Conservation (phyloP, 2,888 invertebrate genomes). For the Agriopis aurantiaria region DNA sequence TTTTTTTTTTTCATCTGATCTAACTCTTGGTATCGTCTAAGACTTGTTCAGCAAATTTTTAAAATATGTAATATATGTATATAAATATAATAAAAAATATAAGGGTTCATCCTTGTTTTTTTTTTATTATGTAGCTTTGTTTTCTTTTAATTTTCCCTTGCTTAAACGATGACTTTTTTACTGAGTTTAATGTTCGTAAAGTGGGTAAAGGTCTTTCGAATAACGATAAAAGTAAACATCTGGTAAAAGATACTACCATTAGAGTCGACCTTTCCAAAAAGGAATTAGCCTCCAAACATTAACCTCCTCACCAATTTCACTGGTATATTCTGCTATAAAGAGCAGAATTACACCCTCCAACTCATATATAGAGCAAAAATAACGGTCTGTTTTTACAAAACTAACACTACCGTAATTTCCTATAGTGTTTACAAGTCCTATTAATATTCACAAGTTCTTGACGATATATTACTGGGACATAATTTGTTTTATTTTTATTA, state of each 20-base stretch:
- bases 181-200: not conserved
- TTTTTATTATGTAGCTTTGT: not conserved
- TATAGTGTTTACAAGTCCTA: not conserved
- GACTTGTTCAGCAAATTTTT: no score
- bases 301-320: conserved; percentile 38
- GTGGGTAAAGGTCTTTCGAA: not conserved
- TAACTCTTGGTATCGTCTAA: no score
- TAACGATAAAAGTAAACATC: conserved; percentile 23
- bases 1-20: no score
- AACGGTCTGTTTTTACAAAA: conserved; percentile 1
- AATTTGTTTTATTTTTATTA: no score
- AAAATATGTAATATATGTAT: no score
- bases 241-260: conserved; percentile 15
- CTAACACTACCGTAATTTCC: not conserved
- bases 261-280: conserved; percentile 37
- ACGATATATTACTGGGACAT: no score
- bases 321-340: conserved; percentile 45
- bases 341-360: conserved; percentile 33
- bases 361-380: conserved; percentile 10
- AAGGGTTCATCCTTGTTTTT: no score
- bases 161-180: not conserved
- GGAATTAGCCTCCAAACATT: conserved; percentile 42
- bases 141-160: not conserved
- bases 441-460: not conserved
- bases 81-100: no score